Conservation (phyloP, 2,888 invertebrate species). For the Microchrysa polita region DNA sequence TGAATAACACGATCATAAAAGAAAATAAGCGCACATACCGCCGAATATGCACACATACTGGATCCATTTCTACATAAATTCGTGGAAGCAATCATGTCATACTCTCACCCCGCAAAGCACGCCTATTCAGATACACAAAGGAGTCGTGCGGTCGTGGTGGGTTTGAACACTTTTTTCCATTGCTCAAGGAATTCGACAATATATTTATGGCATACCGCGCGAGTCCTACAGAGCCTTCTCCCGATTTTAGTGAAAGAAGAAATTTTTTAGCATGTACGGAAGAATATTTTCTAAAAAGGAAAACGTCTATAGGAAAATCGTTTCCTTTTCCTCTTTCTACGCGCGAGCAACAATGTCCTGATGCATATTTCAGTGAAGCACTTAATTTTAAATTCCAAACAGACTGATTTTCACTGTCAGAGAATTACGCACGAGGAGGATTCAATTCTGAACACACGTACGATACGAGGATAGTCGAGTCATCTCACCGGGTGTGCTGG, state of each 20-base stretch:
- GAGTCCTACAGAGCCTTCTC: too few relatives aligned
- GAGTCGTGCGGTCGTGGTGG: too few relatives aligned
- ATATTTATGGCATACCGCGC: background rate
- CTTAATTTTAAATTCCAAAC: slow-evolving; percentile 53
- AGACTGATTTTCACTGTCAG: slow-evolving; percentile 52
- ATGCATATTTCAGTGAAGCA: slow-evolving; percentile 50
- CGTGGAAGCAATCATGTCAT: slow-evolving; percentile 1
- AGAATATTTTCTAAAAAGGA: slow-evolving; percentile 29
- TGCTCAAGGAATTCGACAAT: slow-evolving; percentile 13
- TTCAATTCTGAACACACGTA: background rate
- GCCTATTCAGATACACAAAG: background rate
- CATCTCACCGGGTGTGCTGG: background rate
- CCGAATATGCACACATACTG: background rate
- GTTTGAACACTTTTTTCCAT: too few relatives aligned
- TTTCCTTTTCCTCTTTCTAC: slow-evolving; percentile 32
- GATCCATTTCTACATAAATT: slow-evolving; percentile 4
- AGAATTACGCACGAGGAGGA: background rate
- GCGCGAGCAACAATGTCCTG: slow-evolving; percentile 43
- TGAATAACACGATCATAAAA: slow-evolving; percentile 51
- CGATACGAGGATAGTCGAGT: too few relatives aligned
- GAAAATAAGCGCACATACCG: slow-evolving; percentile 49
- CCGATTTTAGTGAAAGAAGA: too few relatives aligned
- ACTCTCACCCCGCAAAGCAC: slow-evolving; percentile 19
- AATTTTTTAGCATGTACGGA: slow-evolving; percentile 1
- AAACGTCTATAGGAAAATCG: slow-evolving; percentile 42